These are phyloP conservation scores for Agrenia bidenticulata DNA, from an alignment of 2,888 invertebrate genomes.

Conservation along the genomic window DNA sequence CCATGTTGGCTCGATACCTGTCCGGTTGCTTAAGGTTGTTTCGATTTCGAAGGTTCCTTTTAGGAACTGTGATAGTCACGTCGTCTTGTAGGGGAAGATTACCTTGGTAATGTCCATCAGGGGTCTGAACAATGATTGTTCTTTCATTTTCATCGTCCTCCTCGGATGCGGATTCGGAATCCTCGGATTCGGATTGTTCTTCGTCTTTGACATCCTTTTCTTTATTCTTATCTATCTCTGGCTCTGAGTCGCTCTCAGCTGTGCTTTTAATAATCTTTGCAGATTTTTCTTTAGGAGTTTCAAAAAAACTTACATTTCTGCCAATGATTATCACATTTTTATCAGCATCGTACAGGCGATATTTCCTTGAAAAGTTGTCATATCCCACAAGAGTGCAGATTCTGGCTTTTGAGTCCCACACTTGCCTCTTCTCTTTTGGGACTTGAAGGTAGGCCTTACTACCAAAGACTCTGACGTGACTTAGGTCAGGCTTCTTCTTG, in stretches of 20 bases:
- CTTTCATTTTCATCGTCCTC: neutral
- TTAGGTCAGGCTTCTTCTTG: constrained; percentile 52
- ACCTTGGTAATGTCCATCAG: neutral
- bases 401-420: constrained; percentile 13
- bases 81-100: neutral
- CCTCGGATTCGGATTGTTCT: neutral
- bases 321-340: constrained; percentile 42
- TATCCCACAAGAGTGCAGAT: constrained; percentile 43
- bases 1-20: constrained; percentile 6
- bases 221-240: neutral
- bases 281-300: constrained; percentile 16
- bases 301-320: constrained; percentile 49
- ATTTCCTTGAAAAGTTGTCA: constrained; percentile 45
- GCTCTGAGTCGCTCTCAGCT: too few relatives aligned
- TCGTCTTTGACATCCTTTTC: neutral
- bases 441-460: constrained; percentile 21
- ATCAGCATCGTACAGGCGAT: constrained; percentile 42
- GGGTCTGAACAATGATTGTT: neutral
- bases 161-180: neutral
- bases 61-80: neutral
- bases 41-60: neutral
- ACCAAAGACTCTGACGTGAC: constrained; percentile 55
- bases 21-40: neutral
- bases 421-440: constrained; percentile 7
- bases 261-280: neutral